Base-by-base conservation (phyloP, 2,113 vertebrate genomes). In the Eulacestoma nigropectus region DNA sequence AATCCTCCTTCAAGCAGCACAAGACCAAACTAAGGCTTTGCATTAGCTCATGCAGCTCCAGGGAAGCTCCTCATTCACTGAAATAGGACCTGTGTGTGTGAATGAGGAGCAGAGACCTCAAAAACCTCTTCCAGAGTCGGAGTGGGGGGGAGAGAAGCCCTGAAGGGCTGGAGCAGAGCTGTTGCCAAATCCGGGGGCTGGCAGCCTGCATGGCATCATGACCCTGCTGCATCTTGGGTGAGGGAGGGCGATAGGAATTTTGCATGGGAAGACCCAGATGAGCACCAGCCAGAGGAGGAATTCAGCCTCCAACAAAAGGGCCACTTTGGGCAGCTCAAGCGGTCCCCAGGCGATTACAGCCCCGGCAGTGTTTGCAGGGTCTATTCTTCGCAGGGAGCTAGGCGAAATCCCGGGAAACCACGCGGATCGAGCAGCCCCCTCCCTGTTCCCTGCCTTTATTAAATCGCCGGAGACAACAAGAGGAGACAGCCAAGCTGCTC, bases 231-330 rank as follows among this genome's bases (percentile, higher is more conserved):
- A 29, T 3, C 46, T 16, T 0, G 4, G 13, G 37, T 78, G 91
- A 89, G 15, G 22, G 8, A 49, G 44, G 26, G 56, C 6, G 0
- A 50, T 1, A 39, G 93, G 94, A 91, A 97, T 95, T 95, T 26
- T 76, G 81, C 82, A 93, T 7, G 86, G 89, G 76, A 95, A 94
- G 91, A 87, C n/a, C 65, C 29, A 10, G 65, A 50, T 13, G 39
- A 74, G 86, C 91, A 87, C n/a, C 83, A 63, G 86, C 8, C 88
- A 69, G 76, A 73, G 49, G 56, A 91, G 47, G 90, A 92, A 95
- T 91, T 87, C 84, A 64, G 80, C n/a, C 86, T 67, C 55, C 84
- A 89, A 95, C 95, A 95, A 95, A 86, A 85, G 96, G 80, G 67
- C 39, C 0, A 55, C 85, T 97, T 9, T 3, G 30, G 90, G 89